phyloP scores from a whole-genome alignment of 2,113 vertebrate species.

The Oxyura jamaicensis region DNA sequence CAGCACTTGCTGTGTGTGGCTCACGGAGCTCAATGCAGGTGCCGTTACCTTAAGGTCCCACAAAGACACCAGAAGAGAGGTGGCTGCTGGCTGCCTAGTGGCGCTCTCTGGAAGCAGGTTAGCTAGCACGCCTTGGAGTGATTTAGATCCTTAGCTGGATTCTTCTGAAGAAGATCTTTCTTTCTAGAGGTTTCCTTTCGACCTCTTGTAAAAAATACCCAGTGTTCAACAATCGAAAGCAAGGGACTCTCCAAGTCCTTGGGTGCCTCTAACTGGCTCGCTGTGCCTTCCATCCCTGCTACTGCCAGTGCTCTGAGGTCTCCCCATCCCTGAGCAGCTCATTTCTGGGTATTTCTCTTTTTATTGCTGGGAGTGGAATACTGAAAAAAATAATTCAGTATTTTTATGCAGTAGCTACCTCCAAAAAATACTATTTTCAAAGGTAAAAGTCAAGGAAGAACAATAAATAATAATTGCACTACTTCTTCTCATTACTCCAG shows the following conservation, averaged over 20 bases:
- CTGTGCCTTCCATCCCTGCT: not conserved
- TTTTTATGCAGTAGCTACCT: not conserved
- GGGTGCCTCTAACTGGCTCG: not conserved
- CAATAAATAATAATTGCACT: not conserved
- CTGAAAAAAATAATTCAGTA: not conserved
- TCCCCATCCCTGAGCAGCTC: not conserved
- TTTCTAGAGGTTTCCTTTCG: not conserved
- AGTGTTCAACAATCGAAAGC: not conserved
- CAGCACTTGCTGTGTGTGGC: not conserved
- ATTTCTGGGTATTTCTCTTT: not conserved
- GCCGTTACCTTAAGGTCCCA: not conserved
- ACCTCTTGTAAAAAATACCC: not conserved
- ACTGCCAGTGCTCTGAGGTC: not conserved
- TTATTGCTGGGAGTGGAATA: not conserved
- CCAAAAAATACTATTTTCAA: not conserved
- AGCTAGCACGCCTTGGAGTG: not conserved
- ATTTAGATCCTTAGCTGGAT: not conserved
- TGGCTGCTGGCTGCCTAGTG: not conserved
- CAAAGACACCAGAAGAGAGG: not conserved
- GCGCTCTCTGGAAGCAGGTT: not conserved
- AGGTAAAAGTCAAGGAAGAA: not conserved
- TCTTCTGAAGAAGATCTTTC: not conserved
- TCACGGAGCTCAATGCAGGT: not conserved
- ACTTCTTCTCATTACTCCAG: not conserved
- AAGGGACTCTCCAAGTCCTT: not conserved